Evolutionary conservation across 1,140 invertebrate species (phyloP).

Genomic region (Anastrepha obliqua): DNA sequence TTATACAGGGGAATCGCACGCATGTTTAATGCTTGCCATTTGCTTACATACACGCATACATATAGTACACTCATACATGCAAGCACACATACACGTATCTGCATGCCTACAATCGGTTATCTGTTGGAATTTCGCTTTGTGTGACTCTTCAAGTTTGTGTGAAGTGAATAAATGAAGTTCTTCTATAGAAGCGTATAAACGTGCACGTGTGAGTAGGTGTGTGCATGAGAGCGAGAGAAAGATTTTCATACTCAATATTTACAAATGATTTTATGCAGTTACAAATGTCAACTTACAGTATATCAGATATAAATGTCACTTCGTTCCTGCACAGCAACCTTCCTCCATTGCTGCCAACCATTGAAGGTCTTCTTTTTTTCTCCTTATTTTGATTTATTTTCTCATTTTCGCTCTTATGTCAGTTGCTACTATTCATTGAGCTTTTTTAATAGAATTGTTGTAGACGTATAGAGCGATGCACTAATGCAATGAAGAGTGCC

Average conservation of each 20-base stretch:
- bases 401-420: too few species aligned
- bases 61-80: background rate
- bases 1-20: conserved; percentile 2
- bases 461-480: background rate
- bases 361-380: too few species aligned
- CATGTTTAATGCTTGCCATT: conserved; percentile 25
- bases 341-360: background rate
- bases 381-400: too few species aligned
- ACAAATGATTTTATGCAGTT: conserved; percentile 53
- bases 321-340: background rate
- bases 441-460: background rate
- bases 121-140: conserved; percentile 25
- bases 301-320: conserved; percentile 45
- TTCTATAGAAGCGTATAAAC: background rate
- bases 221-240: background rate
- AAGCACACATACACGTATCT: background rate
- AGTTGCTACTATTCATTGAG: too few species aligned
- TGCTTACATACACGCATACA: conserved; percentile 23
- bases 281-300: conserved; percentile 37
- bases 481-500: conserved; percentile 29
- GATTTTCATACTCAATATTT: conserved; percentile 26
- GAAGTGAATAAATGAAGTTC: conserved; percentile 43
- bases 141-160: conserved; percentile 44
- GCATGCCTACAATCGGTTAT: background rate
- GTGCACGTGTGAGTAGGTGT: background rate